These are phyloP conservation scores for Sipha flava DNA, from an alignment of 1,140 invertebrate genomes.

Conservation along the genomic window DNA sequence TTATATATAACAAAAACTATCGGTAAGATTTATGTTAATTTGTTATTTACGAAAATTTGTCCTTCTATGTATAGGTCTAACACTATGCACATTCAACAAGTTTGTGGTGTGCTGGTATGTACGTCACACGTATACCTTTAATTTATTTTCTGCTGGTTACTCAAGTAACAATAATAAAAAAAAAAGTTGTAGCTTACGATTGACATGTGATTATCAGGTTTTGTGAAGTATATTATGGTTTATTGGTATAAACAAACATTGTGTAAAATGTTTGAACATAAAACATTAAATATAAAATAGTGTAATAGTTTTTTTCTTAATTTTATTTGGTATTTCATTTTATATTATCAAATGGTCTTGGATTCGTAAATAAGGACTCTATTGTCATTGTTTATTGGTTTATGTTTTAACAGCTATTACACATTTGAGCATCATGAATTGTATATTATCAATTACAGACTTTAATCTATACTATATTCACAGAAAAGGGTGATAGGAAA, in stretches of 20 bases:
- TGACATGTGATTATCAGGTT: background rate
- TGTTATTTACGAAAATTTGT: background rate
- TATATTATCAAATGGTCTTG: background rate
- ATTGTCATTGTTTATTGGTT: background rate
- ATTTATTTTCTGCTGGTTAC: background rate
- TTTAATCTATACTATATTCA: too few relatives aligned
- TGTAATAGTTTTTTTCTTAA: background rate
- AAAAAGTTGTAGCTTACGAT: background rate
- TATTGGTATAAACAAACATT: background rate
- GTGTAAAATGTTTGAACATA: background rate
- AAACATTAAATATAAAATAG: background rate
- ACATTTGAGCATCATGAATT: background rate
- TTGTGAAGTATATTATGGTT: background rate
- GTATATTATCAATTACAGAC: too few relatives aligned
- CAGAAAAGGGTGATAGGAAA: too few relatives aligned
- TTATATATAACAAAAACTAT: constrained; percentile 2
- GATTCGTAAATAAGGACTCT: background rate
- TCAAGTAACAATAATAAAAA: background rate
- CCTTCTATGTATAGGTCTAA: background rate
- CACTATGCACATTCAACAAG: background rate
- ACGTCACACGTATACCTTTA: background rate
- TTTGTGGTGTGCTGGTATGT: too few relatives aligned
- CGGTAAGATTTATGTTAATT: background rate
- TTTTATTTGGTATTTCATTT: background rate
- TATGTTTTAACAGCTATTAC: background rate